phyloP scores from a whole-genome alignment of 2,113 vertebrate species.

The Malurus melanocephalus region DNA sequence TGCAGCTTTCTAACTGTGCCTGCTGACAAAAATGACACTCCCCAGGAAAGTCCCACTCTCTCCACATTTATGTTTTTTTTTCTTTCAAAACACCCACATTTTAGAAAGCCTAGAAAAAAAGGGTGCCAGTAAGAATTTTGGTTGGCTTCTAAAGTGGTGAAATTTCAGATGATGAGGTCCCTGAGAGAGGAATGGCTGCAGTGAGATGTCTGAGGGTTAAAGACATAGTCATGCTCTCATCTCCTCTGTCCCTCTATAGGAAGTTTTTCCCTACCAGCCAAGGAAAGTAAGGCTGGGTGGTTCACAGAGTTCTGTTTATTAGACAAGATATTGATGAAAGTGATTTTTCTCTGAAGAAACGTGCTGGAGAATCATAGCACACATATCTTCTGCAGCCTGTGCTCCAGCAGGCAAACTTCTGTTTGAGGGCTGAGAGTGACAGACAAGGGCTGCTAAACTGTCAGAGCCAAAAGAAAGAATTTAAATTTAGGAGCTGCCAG shows the following conservation, averaged over 20 bases:
- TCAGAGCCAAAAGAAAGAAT: neutral
- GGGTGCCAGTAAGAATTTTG: neutral
- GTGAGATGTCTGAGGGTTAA: neutral
- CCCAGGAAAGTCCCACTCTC: neutral
- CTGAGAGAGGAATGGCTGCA: neutral
- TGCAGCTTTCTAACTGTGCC: slow-evolving; percentile 5
- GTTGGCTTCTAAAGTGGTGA: neutral
- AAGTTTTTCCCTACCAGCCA: neutral
- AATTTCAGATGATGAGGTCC: neutral
- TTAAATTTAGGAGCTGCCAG: neutral
- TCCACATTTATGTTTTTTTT: neutral
- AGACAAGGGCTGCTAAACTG: neutral
- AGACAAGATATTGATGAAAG: neutral
- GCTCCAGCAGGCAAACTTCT: neutral
- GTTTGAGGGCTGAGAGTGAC: neutral
- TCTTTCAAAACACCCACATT: neutral
- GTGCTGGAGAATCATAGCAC: neutral
- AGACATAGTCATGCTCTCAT: neutral
- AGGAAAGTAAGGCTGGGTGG: neutral
- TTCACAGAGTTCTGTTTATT: neutral
- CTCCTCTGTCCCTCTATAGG: neutral
- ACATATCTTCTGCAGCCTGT: neutral
- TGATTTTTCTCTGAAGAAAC: neutral
- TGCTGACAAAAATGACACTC: neutral
- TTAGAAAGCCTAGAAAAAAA: neutral